phyloP scores from a whole-genome alignment of 1,140 invertebrate genomes.

The Whitmania pigra region DNA sequence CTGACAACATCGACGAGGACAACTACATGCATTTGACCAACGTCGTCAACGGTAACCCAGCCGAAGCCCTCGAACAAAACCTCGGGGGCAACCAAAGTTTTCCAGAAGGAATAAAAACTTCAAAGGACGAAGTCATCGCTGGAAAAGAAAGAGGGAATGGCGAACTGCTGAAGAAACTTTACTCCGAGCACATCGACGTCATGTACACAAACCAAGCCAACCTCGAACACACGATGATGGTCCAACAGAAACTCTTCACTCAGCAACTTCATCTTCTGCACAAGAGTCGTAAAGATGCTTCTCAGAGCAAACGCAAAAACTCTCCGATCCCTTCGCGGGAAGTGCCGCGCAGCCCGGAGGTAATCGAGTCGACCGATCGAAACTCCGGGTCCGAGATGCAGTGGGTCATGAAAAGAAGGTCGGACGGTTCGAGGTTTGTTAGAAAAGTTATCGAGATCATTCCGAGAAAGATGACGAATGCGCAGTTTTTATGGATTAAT shows the following conservation, averaged over 20 bases:
- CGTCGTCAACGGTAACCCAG: not conserved
- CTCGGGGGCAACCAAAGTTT: not conserved
- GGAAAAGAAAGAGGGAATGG: not conserved
- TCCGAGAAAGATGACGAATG: too few relatives aligned
- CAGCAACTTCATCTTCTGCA: conserved; percentile 33
- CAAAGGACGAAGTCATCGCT: not conserved
- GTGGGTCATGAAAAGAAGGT: conserved; percentile 64
- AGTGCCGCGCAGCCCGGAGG: not conserved
- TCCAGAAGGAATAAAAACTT: not conserved
- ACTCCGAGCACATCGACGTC: conserved; percentile 37
- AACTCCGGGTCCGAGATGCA: conserved; percentile 46
- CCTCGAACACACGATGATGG: conserved; percentile 57
- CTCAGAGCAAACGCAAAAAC: not conserved
- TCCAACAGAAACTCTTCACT: conserved; percentile 57
- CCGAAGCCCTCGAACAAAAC: not conserved
- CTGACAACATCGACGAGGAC: not conserved
- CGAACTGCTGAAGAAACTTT: conserved; percentile 37
- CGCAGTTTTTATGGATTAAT: too few relatives aligned
- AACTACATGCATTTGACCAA: conserved; percentile 9
- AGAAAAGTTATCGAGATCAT: too few relatives aligned
- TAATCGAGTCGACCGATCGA: not conserved
- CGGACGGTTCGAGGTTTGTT: conserved; percentile 58
- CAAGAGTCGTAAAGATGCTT: not conserved
- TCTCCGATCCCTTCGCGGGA: not conserved
- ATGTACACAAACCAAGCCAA: conserved; percentile 64